These are phyloP conservation scores for Apostichopus californicus DNA, from an alignment of 35 echinoderm and acorn worm species.

Conservation along the genomic window DNA sequence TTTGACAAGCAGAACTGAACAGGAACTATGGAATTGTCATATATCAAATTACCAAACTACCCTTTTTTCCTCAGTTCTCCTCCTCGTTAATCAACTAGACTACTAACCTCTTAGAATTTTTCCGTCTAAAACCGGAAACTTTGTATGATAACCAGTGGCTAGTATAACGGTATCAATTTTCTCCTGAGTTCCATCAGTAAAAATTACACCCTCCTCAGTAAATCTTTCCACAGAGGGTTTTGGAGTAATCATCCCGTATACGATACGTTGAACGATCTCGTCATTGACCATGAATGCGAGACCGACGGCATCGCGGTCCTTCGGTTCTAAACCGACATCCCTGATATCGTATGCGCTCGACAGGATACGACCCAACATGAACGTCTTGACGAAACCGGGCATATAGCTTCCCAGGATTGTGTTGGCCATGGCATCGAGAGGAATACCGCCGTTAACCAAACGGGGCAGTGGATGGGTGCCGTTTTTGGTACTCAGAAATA, in stretches of 20 bases:
- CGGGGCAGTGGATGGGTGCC: not conserved
- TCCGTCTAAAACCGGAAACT: not conserved
- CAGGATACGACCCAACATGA: not conserved
- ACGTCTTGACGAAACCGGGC: not conserved
- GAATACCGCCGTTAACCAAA: constrained; percentile 15
- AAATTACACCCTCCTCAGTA: not conserved
- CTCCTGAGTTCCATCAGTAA: not conserved
- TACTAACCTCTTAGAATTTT: not conserved
- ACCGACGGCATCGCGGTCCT: not conserved
- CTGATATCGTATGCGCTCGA: not conserved
- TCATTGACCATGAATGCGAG: not conserved
- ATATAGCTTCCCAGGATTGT: not conserved
- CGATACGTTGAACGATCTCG: not conserved
- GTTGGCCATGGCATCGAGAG: not conserved
- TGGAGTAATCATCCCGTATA: not conserved
- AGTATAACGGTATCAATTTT: not conserved
- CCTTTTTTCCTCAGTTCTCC: no score
- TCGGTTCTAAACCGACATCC: not conserved
- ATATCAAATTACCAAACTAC: no score
- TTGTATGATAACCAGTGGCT: not conserved
- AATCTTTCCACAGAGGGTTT: not conserved
- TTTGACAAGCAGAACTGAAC: no score
- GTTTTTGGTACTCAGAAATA: constrained; percentile 13
- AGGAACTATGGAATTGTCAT: no score
- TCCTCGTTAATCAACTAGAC: no score